These are phyloP conservation scores for Pentamera pediparva DNA, from an alignment of 53 echinoderm and acorn worm species.

Conservation along the genomic window DNA sequence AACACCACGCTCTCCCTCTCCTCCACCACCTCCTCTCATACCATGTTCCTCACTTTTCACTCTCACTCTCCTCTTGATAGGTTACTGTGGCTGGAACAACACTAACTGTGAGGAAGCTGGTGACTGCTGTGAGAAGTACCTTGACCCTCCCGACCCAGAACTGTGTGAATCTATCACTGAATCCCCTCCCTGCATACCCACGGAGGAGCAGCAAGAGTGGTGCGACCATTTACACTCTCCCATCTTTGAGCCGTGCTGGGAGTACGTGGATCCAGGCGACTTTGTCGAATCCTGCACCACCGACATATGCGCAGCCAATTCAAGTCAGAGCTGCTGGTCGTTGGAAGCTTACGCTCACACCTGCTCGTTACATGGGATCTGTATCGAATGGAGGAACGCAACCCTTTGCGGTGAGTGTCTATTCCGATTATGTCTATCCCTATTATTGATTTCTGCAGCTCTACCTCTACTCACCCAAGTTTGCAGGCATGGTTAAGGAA, in stretches of 20 bases:
- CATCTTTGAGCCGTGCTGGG: conserved; percentile 31
- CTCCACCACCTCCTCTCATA: too few species aligned
- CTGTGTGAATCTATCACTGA: conserved; percentile 3
- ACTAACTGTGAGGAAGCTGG: conserved; percentile 41
- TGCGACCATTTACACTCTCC: conserved; percentile 14
- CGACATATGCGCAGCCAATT: conserved; percentile 9
- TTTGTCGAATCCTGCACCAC: conserved; percentile 14
- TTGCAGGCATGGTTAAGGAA: too few species aligned
- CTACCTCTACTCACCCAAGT: too few species aligned
- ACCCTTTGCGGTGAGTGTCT: conserved; percentile 77
- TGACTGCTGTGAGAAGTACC: conserved; percentile 47
- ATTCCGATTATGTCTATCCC: too few species aligned
- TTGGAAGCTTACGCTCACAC: conserved; percentile 53
- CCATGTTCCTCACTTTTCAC: too few species aligned
- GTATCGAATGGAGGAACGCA: conserved; percentile 64
- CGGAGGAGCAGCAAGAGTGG: conserved; percentile 15
- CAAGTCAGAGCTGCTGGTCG: conserved; percentile 44
- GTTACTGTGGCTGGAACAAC: conserved; percentile 44
- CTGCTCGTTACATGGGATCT: conserved; percentile 34
- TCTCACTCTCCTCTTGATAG: too few species aligned
- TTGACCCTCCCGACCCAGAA: conserved; percentile 21
- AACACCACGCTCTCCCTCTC: too few species aligned
- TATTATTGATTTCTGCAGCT: too few species aligned
- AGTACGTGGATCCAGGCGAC: conserved; percentile 14
- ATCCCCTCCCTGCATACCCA: conserved; percentile 1